Evolutionary conservation across 2,888 invertebrate genomes (phyloP), one percentile per base, ranked within the genome.

Genomic region (Hydraecia micacea): DNA sequence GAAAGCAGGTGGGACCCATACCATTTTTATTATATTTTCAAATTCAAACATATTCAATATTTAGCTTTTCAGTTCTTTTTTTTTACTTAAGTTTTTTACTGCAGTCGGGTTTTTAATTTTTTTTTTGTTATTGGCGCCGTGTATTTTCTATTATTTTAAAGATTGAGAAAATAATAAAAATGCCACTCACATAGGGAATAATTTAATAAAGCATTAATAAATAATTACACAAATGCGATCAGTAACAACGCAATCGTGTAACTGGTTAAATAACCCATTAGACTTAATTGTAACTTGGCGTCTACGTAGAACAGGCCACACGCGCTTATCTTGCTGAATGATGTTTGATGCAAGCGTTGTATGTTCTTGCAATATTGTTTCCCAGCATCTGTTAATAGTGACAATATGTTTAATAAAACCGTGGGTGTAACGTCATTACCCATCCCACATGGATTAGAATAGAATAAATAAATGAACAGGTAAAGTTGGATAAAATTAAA

Each of bases 261-360:
- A 9, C 32, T 75, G 2, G 58, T 73, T 36, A 75, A 58, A 36
- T 32, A 3, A 58, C 73, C n/a, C 9, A 73, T 42, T 9, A 75
- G 73, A n/a, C n/a, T 58, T 13, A 73, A n/a, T 75, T 73, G 75
- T n/a, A 75, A 42, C 25, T 25, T 58, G 21, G 73, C 49, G 13
- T 75, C 75, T n/a, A 75, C 25, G 25, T n/a, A 21, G 72, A 72
- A 55, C 18, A 74, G 42, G 28, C 74, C 74, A 72, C 72, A 74
- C 6, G 4, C 75, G 0, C 21, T 52, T 52, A 25, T 52, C 8
- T 52, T 52, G 8, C 8, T 21, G 52, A 52, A 52, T 52, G 52
- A 52, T 28, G 75, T 28, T 28, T 28, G 49, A 46, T 49, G 25
- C 28, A 74, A 36, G 4, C 75, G 74, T 2, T 7, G 60, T 11